A percentile compares a stretch with the other conserved stretches of the same genome.
Evolutionary conservation across 1,140 invertebrate species (phyloP).

Genomic region (Limonius californicus): DNA sequence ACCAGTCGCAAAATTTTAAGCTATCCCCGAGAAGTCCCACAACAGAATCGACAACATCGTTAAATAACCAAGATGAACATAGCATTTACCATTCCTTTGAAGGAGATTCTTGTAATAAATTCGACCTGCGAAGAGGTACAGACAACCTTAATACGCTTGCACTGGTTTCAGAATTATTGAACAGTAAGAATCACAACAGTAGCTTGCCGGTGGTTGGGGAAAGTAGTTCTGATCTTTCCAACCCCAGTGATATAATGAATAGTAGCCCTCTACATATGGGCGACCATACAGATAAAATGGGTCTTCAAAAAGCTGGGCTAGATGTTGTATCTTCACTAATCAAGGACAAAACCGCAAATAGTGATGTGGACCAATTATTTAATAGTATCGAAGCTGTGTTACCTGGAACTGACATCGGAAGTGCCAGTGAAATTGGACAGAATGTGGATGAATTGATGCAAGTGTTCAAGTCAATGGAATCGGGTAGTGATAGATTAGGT

Average conservation of each 20-base stretch:
- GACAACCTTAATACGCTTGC: constrained; percentile 28
- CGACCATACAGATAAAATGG: constrained; percentile 63
- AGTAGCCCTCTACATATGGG: constrained; percentile 58
- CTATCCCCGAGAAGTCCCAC: constrained; percentile 48
- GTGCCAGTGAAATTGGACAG: constrained; percentile 51
- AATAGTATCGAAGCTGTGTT: constrained; percentile 41
- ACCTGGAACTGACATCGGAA: constrained; percentile 39
- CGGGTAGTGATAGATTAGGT: constrained; percentile 47
- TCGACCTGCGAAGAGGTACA: neutral
- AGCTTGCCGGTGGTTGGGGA: constrained; percentile 12
- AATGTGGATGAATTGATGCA: constrained; percentile 61
- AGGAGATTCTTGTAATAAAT: constrained; percentile 9
- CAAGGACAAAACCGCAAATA: constrained; percentile 35
- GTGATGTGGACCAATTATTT: constrained; percentile 56
- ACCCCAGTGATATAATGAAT: constrained; percentile 41
- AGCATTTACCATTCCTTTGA: constrained; percentile 16
- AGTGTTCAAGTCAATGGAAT: constrained; percentile 63
- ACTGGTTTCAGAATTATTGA: constrained; percentile 25
- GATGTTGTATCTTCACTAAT: constrained; percentile 32
- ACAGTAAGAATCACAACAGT: neutral
- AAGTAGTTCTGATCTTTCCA: constrained; percentile 23
- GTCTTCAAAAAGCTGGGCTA: constrained; percentile 48
- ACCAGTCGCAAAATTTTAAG: constrained; percentile 58
- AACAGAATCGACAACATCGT: neutral
- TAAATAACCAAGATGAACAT: constrained; percentile 16